Base-by-base conservation (phyloP, 2,113 vertebrate species). In the Crocuta crocuta region DNA sequence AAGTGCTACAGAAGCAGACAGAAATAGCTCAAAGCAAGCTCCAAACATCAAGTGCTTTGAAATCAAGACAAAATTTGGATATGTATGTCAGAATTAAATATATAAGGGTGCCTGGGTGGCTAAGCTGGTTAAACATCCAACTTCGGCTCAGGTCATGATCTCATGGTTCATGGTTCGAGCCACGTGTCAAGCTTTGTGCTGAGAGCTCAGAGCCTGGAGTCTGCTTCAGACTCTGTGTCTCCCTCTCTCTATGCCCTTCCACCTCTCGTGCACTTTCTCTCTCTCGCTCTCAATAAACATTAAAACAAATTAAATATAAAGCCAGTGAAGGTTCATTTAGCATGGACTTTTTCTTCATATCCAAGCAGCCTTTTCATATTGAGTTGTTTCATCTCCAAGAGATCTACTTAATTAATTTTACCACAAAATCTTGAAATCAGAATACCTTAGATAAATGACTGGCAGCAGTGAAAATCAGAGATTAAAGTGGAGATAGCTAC, bases 381-480 rank as follows among this genome's bases (percentile, higher is more conserved):
- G 68, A 93, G 39, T 43, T 61, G 45, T 80, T 82, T 87, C 31
- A 68, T 73, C 74, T 66, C 73, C 70, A 84, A 21, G 39, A n/a
- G 55, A n/a, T 17, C 45, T 92, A 89, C 31, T 94, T 53, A 84
- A 88, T 88, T 81, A 84, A 92, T 71, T 55, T 94, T 50, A 89
- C 65, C 91, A 76, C 48, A 85, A 85, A 61, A 85, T 70, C 10
- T 76, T 93, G 24, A 95, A 91, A 58, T 83, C 70, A 84, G 68
- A 82, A 53, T 17, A 45, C 61, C 45, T 88, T 35, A 76, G 13
- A 81, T 26, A 66, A 80, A 48, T 33, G 26, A 63, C 48, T 35
- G n/a, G 10, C 15, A 35, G 16, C 55, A 88, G 6, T 21, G 21
- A 71, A 95, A 90, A 61, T 0, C 21, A 16, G 0, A 48, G 45